These are phyloP conservation scores for Chionoecetes opilio DNA, from an alignment of 1,140 invertebrate genomes.

Conservation along the genomic window DNA sequence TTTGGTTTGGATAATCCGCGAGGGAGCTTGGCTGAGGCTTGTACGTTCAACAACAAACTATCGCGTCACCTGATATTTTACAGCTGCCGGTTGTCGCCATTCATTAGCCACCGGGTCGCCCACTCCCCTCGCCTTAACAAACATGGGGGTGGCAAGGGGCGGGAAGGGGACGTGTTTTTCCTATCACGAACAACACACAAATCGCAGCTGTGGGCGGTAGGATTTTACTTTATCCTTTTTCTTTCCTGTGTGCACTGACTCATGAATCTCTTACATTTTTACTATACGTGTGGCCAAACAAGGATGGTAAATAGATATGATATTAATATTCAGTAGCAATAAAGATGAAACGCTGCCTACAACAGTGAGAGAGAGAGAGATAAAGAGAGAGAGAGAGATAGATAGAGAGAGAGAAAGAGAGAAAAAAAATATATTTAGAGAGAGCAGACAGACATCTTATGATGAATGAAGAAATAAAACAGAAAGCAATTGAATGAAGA, in stretches of 20 bases:
- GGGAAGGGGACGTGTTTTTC: not conserved
- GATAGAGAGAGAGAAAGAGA: not conserved
- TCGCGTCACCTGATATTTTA: conserved; percentile 64
- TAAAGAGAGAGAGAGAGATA: not conserved
- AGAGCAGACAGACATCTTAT: no score
- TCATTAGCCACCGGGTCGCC: conserved; percentile 57
- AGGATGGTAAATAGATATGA: no score
- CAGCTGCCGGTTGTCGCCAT: conserved; percentile 69
- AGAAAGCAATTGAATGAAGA: not conserved
- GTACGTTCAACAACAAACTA: conserved; percentile 24
- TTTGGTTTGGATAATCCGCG: not conserved
- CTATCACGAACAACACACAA: conserved; percentile 34
- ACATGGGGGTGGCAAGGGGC: conserved; percentile 20
- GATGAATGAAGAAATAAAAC: not conserved
- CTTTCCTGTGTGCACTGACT: not conserved
- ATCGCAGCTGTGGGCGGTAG: not conserved
- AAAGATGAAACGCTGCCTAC: no score
- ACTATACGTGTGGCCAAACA: no score
- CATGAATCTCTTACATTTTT: no score
- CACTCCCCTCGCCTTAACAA: conserved; percentile 57
- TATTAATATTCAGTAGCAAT: no score
- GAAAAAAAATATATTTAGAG: not conserved
- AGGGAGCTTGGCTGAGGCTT: conserved; percentile 9
- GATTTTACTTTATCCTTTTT: not conserved
- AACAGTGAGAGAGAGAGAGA: not conserved